Evolutionary conservation across 2,888 invertebrate genomes (phyloP), one percentile per base, ranked within the genome.

Genomic region (Eurytoma adleriae): DNA sequence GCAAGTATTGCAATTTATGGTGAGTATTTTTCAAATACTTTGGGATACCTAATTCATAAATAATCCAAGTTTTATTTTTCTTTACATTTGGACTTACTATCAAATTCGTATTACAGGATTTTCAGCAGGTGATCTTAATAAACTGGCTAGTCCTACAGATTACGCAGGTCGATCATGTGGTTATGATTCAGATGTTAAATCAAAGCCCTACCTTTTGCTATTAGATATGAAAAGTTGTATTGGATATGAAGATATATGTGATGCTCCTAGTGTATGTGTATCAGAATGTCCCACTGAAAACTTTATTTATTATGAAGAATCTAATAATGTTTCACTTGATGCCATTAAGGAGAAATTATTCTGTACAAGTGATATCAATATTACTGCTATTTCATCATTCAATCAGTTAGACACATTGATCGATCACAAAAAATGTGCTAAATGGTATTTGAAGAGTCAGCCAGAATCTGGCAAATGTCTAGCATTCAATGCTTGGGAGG

Each of bases 221-320:
- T 13, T 79, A 1, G 18, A 79, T 68, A 50, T 74, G 7, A 79
- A 56, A 48, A 40, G 62, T 24, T 73, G 72, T 10, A n/a, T 64
- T 18, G 18, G 20, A 18, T 48, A 4, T 16, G 12, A 52, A 10
- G n/a, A 13, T 16, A 14, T 54, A 3, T 98, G 97, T 87, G 93
- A 94, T 3, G 97, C 97, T 4, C 94, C 95, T 10, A 97, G 97
- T 93, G 96, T 94, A 54, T 97, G 97, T 90, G 95, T 96, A 0
- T 89, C 93, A 64, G 87, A 93, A 84, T 97, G 97, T 89, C 97
- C 97, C 0, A 88, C 89, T 0, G 87, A 91, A 85, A 93, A 93
- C 16, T 92, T 78, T 30, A 66, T 72, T 16, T 56, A 71, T 13
- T 12, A 27, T n/a, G 59, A 48, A 40, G 16, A 13, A 20, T 24